phyloP scores from a whole-genome alignment of 2,888 invertebrate genomes.

The Brachyopa scutellaris region DNA sequence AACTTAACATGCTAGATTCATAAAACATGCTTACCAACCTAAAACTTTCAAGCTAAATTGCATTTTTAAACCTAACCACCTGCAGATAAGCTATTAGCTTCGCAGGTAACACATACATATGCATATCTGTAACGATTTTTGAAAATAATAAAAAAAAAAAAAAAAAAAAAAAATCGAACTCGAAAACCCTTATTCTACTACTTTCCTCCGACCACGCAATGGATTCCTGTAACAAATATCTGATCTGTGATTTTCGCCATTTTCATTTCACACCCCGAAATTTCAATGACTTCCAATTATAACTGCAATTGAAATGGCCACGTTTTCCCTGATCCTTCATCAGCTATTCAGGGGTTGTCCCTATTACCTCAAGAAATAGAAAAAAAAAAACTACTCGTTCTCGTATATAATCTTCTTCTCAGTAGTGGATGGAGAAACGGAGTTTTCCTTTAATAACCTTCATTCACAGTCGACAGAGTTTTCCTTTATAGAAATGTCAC shows the following conservation, averaged over 20 bases:
- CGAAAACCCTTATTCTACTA: too few species aligned
- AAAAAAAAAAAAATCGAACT: too few species aligned
- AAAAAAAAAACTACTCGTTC: background rate
- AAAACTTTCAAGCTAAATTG: too few species aligned
- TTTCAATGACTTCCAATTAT: conserved; percentile 50
- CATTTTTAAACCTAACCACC: too few species aligned
- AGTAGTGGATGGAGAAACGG: conserved; percentile 24
- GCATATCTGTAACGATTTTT: too few species aligned
- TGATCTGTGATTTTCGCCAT: conserved; percentile 43
- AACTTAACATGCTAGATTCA: too few species aligned
- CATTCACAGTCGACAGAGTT: conserved; percentile 60
- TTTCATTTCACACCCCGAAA: conserved; percentile 28
- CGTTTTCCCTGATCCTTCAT: conserved; percentile 9
- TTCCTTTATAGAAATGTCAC: conserved; percentile 70
- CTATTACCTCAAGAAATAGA: conserved; percentile 22
- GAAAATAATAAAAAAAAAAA: too few species aligned
- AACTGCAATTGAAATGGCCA: conserved; percentile 47
- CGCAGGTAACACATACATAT: too few species aligned
- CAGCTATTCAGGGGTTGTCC: conserved; percentile 34
- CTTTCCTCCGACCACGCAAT: too few species aligned
- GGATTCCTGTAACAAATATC: too few species aligned
- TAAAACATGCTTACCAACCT: too few species aligned
- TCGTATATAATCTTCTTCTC: conserved; percentile 10
- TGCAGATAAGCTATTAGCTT: too few species aligned
- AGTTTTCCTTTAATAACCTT: conserved; percentile 64